phyloP scores from a whole-genome alignment of 2,888 invertebrate species.

The Coecobrya sp. region DNA sequence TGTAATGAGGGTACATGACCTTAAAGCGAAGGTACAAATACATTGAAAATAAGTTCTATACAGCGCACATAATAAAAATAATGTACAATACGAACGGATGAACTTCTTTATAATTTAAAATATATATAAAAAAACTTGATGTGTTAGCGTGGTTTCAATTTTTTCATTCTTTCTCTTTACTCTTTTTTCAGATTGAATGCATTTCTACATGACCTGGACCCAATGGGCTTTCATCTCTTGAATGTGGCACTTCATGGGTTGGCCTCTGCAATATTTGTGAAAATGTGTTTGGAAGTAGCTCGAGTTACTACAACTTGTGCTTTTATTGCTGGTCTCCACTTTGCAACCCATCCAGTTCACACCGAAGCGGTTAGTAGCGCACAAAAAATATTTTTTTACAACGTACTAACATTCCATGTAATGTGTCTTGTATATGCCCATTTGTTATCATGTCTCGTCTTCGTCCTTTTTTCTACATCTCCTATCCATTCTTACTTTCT shows the following conservation, averaged over 20 bases:
- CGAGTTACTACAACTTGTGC: conserved; percentile 92
- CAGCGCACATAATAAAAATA: conserved; percentile 20
- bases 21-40: background rate
- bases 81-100: background rate
- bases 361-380: conserved; percentile 94
- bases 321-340: conserved; percentile 92
- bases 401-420: conserved; percentile 73
- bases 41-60: background rate
- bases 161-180: conserved; percentile 53
- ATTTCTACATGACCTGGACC: conserved; percentile 91
- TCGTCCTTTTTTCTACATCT: conserved; percentile 77
- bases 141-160: conserved; percentile 39
- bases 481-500: conserved; percentile 63
- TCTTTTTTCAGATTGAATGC: conserved; percentile 92
- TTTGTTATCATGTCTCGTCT: conserved; percentile 84
- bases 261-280: conserved; percentile 92
- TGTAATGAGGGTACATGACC: conserved; percentile 25
- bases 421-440: conserved; percentile 73
- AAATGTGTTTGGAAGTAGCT: conserved; percentile 91
- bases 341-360: conserved; percentile 96
- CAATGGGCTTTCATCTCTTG: conserved; percentile 93
- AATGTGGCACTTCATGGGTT: conserved; percentile 93
- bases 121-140: conserved; percentile 21
- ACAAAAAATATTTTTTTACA: conserved; percentile 62
- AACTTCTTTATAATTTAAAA: background rate